phyloP scores from a whole-genome alignment of 92 coral and sea anemone species.

The Porites lobata region DNA sequence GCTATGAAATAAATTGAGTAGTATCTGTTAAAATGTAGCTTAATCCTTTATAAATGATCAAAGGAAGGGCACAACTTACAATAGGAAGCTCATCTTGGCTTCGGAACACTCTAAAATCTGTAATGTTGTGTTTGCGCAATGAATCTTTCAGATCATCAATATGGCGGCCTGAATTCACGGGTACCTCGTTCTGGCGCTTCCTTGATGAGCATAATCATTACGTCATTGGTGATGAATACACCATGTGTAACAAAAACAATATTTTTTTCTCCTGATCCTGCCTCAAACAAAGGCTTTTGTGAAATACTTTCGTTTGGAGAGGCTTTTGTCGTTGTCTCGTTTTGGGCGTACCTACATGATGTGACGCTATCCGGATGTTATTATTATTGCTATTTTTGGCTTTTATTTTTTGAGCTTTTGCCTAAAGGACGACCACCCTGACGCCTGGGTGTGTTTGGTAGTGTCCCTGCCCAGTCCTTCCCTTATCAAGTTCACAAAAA shows the following conservation, averaged over 20 bases:
- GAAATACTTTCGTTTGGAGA: no score
- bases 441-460: no score
- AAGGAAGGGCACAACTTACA: slow-evolving; percentile 77
- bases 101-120: slow-evolving; percentile 39
- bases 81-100: slow-evolving; percentile 97
- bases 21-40: neutral
- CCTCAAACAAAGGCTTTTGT: no score
- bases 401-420: no score
- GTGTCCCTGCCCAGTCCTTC: no score
- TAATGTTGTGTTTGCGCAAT: slow-evolving; percentile 31
- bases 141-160: slow-evolving; percentile 18
- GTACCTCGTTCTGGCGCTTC: slow-evolving; percentile 65
- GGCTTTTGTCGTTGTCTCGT: no score
- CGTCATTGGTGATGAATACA: slow-evolving; percentile 36
- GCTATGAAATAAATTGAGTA: neutral
- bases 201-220: slow-evolving; percentile 25
- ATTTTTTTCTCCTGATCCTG: no score
- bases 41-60: neutral
- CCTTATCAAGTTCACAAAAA: no score
- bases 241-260: neutral
- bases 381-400: no score
- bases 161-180: slow-evolving; percentile 56
- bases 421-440: no score
- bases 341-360: no score
- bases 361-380: no score